Evolutionary conservation across 2,797 vertebrate species (phyloP), one percentile per base, ranked within the genome.

Genomic region (Harpagifer antarcticus): DNA sequence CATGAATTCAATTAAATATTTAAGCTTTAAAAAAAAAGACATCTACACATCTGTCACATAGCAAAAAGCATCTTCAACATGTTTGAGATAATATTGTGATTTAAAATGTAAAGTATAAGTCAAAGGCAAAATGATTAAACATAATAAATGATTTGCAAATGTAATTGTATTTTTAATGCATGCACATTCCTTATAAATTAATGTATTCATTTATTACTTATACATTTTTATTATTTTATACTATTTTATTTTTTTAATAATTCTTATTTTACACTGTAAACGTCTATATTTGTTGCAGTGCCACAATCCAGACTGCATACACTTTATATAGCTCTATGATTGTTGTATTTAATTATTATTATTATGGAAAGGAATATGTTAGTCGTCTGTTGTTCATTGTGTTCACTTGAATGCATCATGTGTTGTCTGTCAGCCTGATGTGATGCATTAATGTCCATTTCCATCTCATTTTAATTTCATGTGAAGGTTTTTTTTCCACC

Each of bases 371-470:
- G 8, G 53, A 72, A 20, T 23, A 20, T 63, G 31, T 83, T n/a
- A 37, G 31, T 6, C 33, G 3, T 55, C 1, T 75, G 58, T 33
- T 62, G 47, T 73, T 81, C 33, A 23, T 59, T 33, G 43, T 52
- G 64, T 83, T 78, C 83, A 88, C 81, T 69, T 73, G 76, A 87
- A 88, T 82, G 84, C 84, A 67, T 89, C 74, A 43, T 79, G 10
- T 78, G 55, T 68, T 19, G 50, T 82, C 68, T 61, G 64, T 80
- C 71, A 43, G 20, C 72, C 68, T 57, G 12, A 14, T 81, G 66
- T 52, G 69, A 85, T 78, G 81, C 72, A 45, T 78, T 68, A 40
- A 8, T 40, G 56, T 84, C 62, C 64, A 52, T 85, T 37, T 79
- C 57, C 81, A 80, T 75, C 31, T 87, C 42, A 76, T 83, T 78